phyloP scores from a whole-genome alignment of 2,797 vertebrate genomes.

The Amniataba percoides region DNA sequence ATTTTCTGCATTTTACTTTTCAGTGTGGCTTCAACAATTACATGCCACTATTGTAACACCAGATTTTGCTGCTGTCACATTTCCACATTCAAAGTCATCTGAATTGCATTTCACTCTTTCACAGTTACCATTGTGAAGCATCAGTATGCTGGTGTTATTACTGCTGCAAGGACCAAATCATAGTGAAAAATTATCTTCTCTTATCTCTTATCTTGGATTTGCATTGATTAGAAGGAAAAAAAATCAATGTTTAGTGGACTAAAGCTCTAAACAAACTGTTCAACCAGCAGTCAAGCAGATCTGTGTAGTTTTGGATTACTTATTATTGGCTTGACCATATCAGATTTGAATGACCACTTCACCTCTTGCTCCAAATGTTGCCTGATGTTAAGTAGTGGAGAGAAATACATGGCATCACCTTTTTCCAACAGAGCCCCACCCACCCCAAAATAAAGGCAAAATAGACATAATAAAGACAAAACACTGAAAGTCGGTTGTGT shows the following conservation, averaged over 20 bases:
- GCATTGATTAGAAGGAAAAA: not conserved
- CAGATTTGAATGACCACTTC: not conserved
- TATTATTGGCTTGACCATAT: not conserved
- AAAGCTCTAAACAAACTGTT: slow-evolving; percentile 16
- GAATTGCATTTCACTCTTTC: not conserved
- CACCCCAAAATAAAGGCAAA: not conserved
- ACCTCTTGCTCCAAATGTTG: not conserved
- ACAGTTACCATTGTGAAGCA: not conserved
- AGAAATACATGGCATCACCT: not conserved
- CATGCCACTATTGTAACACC: not conserved
- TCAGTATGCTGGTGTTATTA: not conserved
- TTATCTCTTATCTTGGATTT: not conserved
- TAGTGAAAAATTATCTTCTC: slow-evolving; percentile 1
- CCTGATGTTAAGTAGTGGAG: not conserved
- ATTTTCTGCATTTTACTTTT: not conserved
- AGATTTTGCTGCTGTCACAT: not conserved
- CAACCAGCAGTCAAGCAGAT: slow-evolving; percentile 13
- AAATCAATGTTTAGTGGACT: slow-evolving; percentile 21
- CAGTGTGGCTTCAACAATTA: not conserved
- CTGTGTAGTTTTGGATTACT: too few relatives aligned
- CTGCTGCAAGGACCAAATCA: not conserved
- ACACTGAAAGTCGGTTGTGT: not conserved
- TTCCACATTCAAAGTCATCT: not conserved
- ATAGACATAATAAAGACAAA: too few relatives aligned
- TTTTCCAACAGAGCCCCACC: not conserved